phyloP scores from a whole-genome alignment of 2,797 vertebrate species.

The Bothrops alternatus region DNA sequence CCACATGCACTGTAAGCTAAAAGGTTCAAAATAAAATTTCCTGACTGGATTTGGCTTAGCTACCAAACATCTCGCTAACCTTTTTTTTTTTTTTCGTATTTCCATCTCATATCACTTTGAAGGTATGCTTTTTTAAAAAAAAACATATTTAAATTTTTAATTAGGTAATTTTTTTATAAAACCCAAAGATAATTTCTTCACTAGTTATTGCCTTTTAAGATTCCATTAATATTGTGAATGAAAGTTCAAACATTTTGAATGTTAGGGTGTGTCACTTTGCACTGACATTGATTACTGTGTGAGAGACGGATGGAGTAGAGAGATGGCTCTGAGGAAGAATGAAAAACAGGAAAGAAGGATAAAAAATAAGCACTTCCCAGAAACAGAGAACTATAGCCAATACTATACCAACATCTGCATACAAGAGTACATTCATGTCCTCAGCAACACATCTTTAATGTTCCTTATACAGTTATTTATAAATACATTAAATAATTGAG shows the following conservation, averaged over 20 bases:
- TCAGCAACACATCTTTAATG: neutral
- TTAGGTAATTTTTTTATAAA: neutral
- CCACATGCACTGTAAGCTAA: neutral
- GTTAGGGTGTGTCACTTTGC: neutral
- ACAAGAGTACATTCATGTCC: neutral
- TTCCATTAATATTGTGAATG: neutral
- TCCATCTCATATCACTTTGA: neutral
- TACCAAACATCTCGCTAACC: neutral
- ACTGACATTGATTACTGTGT: neutral
- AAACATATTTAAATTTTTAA: neutral
- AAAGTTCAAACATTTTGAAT: neutral
- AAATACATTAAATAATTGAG: no score
- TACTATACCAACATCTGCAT: neutral
- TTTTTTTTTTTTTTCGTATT: neutral
- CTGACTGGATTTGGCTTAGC: neutral
- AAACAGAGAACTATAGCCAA: neutral
- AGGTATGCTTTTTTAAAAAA: neutral
- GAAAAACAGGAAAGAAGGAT: neutral
- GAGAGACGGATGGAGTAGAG: neutral
- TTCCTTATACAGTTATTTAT: neutral
- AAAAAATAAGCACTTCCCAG: neutral
- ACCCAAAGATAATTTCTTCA: neutral
- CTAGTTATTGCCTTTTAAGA: neutral
- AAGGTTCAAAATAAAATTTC: neutral
- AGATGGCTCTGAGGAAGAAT: neutral